Percentiles rank a stretch among this genome's conserved stretches.
These are phyloP conservation scores for Anser cygnoides DNA, from an alignment of 2,113 vertebrate genomes.

Conservation along the genomic window DNA sequence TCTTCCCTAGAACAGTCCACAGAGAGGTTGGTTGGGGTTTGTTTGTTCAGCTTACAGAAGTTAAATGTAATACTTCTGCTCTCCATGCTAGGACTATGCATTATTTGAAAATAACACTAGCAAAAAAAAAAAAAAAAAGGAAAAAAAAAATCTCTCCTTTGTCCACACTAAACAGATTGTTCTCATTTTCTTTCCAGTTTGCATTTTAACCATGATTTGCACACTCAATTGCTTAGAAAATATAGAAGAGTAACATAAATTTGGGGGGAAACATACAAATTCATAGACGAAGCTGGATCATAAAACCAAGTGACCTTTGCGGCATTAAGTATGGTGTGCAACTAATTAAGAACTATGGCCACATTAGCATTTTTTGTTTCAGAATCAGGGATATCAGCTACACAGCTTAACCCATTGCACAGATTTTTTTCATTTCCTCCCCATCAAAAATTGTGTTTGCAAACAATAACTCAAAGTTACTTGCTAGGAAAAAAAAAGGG, in stretches of 20 bases:
- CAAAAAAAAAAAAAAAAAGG: background rate
- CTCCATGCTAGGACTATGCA: slow-evolving; percentile 23
- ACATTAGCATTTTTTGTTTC: slow-evolving; percentile 25
- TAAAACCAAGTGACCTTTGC: slow-evolving; percentile 60
- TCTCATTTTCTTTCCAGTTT: background rate
- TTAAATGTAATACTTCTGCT: slow-evolving; percentile 51
- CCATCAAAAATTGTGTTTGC: slow-evolving; percentile 17
- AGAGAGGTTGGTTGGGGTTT: slow-evolving; percentile 46
- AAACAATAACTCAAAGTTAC: slow-evolving; percentile 26
- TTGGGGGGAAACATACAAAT: slow-evolving; percentile 17
- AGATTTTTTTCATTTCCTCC: slow-evolving; percentile 44
- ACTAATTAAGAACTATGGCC: slow-evolving; percentile 19
- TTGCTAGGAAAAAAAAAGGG: background rate
- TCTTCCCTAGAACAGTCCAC: slow-evolving; percentile 53
- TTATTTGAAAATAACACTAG: slow-evolving; percentile 16
- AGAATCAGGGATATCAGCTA: slow-evolving; percentile 32
- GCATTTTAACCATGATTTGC: background rate
- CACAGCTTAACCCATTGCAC: background rate
- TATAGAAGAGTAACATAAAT: background rate
- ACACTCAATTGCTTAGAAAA: slow-evolving; percentile 13
- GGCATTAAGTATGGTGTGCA: background rate
- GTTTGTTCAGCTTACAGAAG: slow-evolving; percentile 70
- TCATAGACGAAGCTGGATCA: background rate
- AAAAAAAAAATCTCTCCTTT: background rate
- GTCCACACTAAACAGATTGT: background rate